Evolutionary conservation across 2,113 vertebrate genomes (phyloP).

Genomic region (Anas platyrhynchos): DNA sequence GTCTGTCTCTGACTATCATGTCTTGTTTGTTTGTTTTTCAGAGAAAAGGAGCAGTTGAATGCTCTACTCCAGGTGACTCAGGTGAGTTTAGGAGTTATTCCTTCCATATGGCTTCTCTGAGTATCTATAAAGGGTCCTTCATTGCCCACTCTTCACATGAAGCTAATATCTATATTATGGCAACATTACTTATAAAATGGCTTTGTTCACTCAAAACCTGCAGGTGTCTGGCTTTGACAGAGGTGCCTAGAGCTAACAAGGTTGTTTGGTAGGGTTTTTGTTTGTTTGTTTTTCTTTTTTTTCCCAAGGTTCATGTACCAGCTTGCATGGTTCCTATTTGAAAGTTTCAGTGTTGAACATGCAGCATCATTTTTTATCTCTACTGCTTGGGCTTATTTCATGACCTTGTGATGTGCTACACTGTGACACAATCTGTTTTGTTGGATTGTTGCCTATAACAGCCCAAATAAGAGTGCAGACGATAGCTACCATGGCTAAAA

Average conservation of each 20-base stretch:
- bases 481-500: slow-evolving; percentile 17
- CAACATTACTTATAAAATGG: not conserved
- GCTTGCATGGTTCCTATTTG: not conserved
- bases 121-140: not conserved
- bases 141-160: not conserved
- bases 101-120: not conserved
- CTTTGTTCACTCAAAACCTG: not conserved
- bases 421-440: not conserved
- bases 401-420: slow-evolving; percentile 25
- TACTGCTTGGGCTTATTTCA: not conserved
- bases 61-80: slow-evolving; percentile 17
- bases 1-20: not conserved
- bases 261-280: too few relatives aligned
- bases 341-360: not conserved
- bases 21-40: slow-evolving; percentile 32
- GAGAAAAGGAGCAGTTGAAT: slow-evolving; percentile 67
- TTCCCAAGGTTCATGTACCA: not conserved
- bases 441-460: slow-evolving; percentile 32
- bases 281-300: not conserved
- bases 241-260: not conserved
- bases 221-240: not conserved
- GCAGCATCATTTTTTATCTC: slow-evolving; percentile 27
- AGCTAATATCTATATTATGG: not conserved
- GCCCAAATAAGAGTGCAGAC: not conserved
- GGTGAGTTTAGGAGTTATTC: slow-evolving; percentile 36